These are phyloP conservation scores for Cryptocephalus moraei DNA, from an alignment of 2,888 invertebrate genomes.

Conservation along the genomic window DNA sequence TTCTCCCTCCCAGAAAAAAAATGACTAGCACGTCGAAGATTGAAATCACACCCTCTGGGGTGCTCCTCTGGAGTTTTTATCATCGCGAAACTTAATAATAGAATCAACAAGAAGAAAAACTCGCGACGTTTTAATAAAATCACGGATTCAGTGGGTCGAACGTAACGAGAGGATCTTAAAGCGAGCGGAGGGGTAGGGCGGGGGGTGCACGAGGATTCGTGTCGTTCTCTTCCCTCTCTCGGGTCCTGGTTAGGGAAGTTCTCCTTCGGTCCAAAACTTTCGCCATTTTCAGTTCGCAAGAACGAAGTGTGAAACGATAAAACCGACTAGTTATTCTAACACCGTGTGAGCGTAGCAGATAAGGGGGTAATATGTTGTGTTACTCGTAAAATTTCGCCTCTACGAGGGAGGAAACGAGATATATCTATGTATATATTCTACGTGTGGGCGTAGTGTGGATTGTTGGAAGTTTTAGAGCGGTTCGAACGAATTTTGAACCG, in stretches of 20 bases:
- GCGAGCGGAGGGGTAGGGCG: conserved; percentile 6
- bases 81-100: neutral
- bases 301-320: conserved; percentile 36
- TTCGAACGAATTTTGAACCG: no score
- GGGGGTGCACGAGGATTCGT: neutral
- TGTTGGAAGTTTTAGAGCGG: no score
- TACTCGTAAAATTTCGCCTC: neutral
- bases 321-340: conserved; percentile 30
- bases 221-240: neutral
- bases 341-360: neutral
- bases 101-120: conserved; percentile 11
- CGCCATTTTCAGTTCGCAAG: conserved; percentile 34
- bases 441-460: no score
- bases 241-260: neutral
- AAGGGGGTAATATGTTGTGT: conserved; percentile 1
- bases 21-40: no score
- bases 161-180: conserved; percentile 12
- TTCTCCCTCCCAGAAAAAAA: no score
- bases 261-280: conserved; percentile 27
- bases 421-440: no score
- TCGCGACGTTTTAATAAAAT: conserved; percentile 19
- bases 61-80: neutral
- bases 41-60: no score
- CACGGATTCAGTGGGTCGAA: conserved; percentile 16
- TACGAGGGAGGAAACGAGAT: neutral